Base-by-base conservation (phyloP, 1,140 invertebrate genomes). In the Alviniconcha marisindica region DNA sequence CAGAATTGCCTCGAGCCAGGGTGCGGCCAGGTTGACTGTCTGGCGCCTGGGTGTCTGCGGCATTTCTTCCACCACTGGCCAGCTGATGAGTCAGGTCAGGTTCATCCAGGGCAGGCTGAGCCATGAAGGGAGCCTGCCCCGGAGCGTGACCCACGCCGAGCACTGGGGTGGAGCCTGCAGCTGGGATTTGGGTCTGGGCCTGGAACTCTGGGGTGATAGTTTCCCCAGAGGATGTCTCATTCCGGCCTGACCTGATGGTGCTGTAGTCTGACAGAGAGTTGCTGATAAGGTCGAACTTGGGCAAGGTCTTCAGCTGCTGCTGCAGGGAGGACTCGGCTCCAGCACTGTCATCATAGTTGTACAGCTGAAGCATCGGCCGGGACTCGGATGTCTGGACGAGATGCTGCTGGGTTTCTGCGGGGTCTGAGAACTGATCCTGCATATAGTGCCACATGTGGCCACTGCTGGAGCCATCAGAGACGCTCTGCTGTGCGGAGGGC, bases 391-490 rank as follows among this genome's bases (percentile, higher is more conserved):
- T 42, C 3, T 44, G 31, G 2, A 66, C 56, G 38, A 54, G 24
- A 12, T 21, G 3, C 18, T 38, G 21, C 38, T 42, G 21, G 28
- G 21, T 31, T 1, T 38, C 51, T 12, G 1, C 10, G 2, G 15
- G 31, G 28, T 12, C 24, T 24, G 42, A 24, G 33, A 78, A 38
- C 77, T 78, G 77, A 48, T 80, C 78, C 60, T 80, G 54, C 33
- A 66, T 40, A 24, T 66, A 80, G 28, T 80, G n/a, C 56, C 56
- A 80, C 33, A 42, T 31, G 42, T 63, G 28, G 12, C 28, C 60
- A 14, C 44, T 60, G 14, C 60, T 44, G 18, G 56, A 66, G 1
- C 36, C 60, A 21, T 18, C 38, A 66, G 78, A 42, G 3, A 21
- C 33, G 1, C 38, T 31, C 28, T 10, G 10, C 1, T 31, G 73